Evolutionary conservation across 2,888 invertebrate genomes (phyloP), one percentile per base, ranked within the genome.

Genomic region (Sinopyrophorus schimmeli): DNA sequence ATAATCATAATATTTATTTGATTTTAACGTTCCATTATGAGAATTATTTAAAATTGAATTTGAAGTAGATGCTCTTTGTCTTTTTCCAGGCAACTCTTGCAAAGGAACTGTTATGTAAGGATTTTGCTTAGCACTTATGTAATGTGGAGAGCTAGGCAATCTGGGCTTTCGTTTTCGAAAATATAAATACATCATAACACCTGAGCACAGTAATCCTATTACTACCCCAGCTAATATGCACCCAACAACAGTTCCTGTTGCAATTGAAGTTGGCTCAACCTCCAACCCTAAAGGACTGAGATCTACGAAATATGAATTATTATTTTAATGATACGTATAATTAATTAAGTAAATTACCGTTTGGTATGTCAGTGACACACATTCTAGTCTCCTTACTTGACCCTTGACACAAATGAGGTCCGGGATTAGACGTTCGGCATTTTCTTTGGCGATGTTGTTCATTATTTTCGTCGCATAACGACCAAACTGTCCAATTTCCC

Each of bases 91-190:
- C 65, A 87, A 84, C 71, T 90, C 89, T 68, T 87, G 87, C 50
- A 89, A 75, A 0, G 91, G 91, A 27, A 91, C 84, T 14, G 89
- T 85, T 52, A 89, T 88, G 71, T 91, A 91, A 55, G 89, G 86
- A 69, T 91, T 91, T 65, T 87, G 88, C 65, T 88, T 89, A 0
- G 86, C 79, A 16, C 87, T 83, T 60, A 87, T 88, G 67, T 90
- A 92, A 67, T 88, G 89, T 0, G 89, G 89, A 38, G 87, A 87
- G 26, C 87, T 83, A 0, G 87, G 86, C 2, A 88, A 81, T 21
- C 82, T 77, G 17, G 80, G 79, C 46, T 74, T 74, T 51, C 75
- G 66, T 59, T 65, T 68, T 75, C 68, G 68, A 67, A 67, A 56
- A 43, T 67, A 67, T 31, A 65, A 60, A 41, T 68, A 61, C 31